Conservation (phyloP, 2,888 invertebrate genomes). For the Atrina japonica region DNA sequence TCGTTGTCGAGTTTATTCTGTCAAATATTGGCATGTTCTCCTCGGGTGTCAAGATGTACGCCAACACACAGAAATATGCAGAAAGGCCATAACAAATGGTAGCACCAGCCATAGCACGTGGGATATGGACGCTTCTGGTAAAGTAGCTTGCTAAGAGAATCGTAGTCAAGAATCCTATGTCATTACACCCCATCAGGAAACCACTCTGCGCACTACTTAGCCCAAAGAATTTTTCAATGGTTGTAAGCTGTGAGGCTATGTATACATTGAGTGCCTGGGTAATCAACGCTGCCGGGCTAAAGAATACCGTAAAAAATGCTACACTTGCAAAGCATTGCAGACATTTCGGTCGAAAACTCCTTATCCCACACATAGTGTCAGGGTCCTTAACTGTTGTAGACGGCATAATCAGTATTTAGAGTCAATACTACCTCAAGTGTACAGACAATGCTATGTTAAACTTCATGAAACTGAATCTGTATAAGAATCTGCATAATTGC, state of each 20-base stretch:
- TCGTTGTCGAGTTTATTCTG: not conserved
- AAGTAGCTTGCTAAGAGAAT: conserved; percentile 56
- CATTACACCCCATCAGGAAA: conserved; percentile 67
- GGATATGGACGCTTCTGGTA: conserved; percentile 55
- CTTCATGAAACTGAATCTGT: no score
- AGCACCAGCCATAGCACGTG: conserved; percentile 42
- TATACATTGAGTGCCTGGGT: conserved; percentile 56
- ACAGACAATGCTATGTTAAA: no score
- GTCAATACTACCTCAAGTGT: no score
- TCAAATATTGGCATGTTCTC: not conserved
- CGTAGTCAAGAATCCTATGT: conserved; percentile 64
- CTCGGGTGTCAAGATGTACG: conserved; percentile 45
- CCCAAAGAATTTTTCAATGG: conserved; percentile 68
- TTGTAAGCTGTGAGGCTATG: conserved; percentile 62
- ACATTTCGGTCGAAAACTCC: conserved; percentile 39
- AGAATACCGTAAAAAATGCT: conserved; percentile 45
- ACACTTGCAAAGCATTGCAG: conserved; percentile 52
- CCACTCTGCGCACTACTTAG: conserved; percentile 67
- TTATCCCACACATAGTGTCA: conserved; percentile 53
- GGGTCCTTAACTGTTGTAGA: not conserved
- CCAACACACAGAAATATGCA: conserved; percentile 51
- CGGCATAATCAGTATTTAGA: not conserved
- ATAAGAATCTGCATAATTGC: no score
- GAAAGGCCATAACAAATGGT: conserved; percentile 50
- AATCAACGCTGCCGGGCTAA: conserved; percentile 51